These are phyloP conservation scores for Heliconius eleuchia DNA, from an alignment of 1,140 invertebrate genomes.

Conservation along the genomic window DNA sequence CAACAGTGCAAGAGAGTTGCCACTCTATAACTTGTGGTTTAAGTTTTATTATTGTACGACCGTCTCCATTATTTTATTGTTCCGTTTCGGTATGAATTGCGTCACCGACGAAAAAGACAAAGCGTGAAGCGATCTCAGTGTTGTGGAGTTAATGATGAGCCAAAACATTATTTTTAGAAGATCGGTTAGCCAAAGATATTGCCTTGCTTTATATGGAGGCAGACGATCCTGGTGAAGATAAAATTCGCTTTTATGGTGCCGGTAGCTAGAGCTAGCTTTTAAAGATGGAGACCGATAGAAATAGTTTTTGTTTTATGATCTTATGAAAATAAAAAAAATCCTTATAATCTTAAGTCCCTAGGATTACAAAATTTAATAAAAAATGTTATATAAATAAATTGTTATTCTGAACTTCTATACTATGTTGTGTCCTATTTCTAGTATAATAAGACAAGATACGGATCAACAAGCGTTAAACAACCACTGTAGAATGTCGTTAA, in stretches of 20 bases:
- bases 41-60: constrained; percentile 47
- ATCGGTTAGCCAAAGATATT: constrained; percentile 44
- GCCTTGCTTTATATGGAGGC: constrained; percentile 55
- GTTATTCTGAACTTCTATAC: no score
- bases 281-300: constrained; percentile 20
- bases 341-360: neutral
- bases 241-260: constrained; percentile 65
- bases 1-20: constrained; percentile 36
- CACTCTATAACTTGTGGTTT: constrained; percentile 45
- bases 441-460: neutral
- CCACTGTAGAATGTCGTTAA: neutral
- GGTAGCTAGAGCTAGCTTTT: constrained; percentile 50
- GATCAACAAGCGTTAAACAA: constrained; percentile 14
- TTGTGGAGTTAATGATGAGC: constrained; percentile 75
- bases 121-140: constrained; percentile 66
- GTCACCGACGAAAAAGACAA: constrained; percentile 80
- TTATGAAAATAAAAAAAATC: no score
- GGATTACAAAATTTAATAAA: no score
- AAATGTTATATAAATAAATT: no score
- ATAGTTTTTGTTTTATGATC: neutral
- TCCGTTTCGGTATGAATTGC: constrained; percentile 74
- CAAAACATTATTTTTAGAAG: constrained; percentile 78
- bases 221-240: constrained; percentile 60
- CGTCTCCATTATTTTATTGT: constrained; percentile 58
- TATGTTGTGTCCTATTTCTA: neutral